Percentiles rank a stretch among this genome's conserved stretches.
Evolutionary conservation across 2,113 vertebrate genomes (phyloP).

Genomic region (Crotalus tigris): DNA sequence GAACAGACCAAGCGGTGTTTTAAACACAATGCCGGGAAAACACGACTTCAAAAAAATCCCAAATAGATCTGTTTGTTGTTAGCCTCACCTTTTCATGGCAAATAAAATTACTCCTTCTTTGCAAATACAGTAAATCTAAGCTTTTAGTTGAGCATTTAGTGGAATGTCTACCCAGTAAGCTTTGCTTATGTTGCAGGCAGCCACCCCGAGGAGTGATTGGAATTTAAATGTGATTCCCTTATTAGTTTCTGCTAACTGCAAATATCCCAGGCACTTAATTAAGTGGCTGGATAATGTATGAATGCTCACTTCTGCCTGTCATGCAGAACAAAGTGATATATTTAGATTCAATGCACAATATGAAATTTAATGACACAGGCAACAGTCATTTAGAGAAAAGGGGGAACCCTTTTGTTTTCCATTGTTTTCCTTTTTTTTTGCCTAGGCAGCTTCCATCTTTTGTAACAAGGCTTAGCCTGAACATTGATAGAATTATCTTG

Average conservation of each 20-base stretch:
- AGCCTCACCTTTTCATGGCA: conserved; percentile 60
- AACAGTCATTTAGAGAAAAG: conserved; percentile 70
- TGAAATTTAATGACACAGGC: conserved; percentile 81
- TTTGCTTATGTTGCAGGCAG: conserved; percentile 80
- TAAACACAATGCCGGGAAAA: conserved; percentile 58
- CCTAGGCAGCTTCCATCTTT: conserved; percentile 59
- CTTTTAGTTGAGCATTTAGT: conserved; percentile 72
- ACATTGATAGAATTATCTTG: conserved; percentile 48
- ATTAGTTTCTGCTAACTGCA: conserved; percentile 84
- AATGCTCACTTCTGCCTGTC: conserved; percentile 81
- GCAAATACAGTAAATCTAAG: conserved; percentile 67
- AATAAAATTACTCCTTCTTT: conserved; percentile 59
- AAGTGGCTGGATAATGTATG: conserved; percentile 83
- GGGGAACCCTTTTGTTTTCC: conserved; percentile 70
- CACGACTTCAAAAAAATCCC: conserved; percentile 52
- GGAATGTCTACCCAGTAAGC: conserved; percentile 74
- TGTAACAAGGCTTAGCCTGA: conserved; percentile 52
- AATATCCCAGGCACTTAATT: conserved; percentile 84
- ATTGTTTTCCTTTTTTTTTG: conserved; percentile 57
- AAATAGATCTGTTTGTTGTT: conserved; percentile 61
- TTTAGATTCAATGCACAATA: conserved; percentile 83
- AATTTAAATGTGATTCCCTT: conserved; percentile 84
- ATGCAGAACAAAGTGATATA: conserved; percentile 83
- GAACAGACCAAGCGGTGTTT: conserved; percentile 49
- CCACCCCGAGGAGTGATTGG: conserved; percentile 82